A percentile compares a stretch with the other conserved stretches of the same genome.
These are phyloP conservation scores for Amiota minor DNA, from an alignment of 2,888 invertebrate genomes.

Conservation along the genomic window DNA sequence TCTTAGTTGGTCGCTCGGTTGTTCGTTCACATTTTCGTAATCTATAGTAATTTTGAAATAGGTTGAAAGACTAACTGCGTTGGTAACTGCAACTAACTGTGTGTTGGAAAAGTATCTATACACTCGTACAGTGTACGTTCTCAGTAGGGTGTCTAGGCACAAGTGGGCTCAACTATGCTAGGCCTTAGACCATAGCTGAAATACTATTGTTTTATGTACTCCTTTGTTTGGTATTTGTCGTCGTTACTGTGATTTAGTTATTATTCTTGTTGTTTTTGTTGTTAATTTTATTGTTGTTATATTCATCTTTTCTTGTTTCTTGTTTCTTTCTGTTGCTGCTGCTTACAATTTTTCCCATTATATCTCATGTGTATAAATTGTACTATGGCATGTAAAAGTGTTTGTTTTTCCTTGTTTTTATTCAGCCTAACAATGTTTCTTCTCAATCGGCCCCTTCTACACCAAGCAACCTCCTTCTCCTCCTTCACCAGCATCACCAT, in stretches of 20 bases:
- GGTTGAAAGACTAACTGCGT: too few relatives aligned
- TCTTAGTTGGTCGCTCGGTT: slow-evolving; percentile 33
- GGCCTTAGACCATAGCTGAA: slow-evolving; percentile 30
- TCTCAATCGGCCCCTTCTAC: too few relatives aligned
- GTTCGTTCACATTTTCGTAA: too few relatives aligned
- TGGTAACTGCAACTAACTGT: slow-evolving; percentile 25
- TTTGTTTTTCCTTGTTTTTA: too few relatives aligned
- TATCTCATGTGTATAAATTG: background rate
- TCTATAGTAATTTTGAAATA: too few relatives aligned
- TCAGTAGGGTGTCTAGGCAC: slow-evolving; percentile 36
- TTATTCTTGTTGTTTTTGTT: slow-evolving; percentile 17
- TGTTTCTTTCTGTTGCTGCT: background rate
- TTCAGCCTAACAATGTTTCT: too few relatives aligned
- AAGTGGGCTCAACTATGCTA: slow-evolving; percentile 26
- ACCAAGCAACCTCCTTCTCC: too few relatives aligned
- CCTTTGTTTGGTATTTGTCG: background rate
- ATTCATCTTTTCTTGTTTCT: background rate
- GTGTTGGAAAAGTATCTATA: slow-evolving; percentile 28
- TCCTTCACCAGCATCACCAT: too few relatives aligned
- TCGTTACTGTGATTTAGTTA: slow-evolving; percentile 14
- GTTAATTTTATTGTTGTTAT: background rate
- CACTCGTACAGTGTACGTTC: too few relatives aligned
- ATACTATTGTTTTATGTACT: too few relatives aligned
- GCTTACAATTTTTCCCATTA: background rate
- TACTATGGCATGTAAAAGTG: too few relatives aligned